Conservation (phyloP, 2,888 invertebrate species). For the Calliopum simillimum region DNA sequence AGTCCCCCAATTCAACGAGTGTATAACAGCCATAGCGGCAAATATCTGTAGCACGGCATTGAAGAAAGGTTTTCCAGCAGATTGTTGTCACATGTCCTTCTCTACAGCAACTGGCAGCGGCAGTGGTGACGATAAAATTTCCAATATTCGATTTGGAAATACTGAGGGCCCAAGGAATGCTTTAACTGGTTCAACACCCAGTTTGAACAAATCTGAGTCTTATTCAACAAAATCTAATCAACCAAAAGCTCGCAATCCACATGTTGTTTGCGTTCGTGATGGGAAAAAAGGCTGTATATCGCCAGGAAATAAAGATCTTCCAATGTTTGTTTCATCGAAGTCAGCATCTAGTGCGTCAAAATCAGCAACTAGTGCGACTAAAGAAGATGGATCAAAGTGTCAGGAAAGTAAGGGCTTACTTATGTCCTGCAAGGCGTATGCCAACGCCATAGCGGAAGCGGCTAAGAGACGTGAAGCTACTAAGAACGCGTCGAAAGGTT, state of each 20-base stretch:
- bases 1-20: constrained; percentile 55
- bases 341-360: background rate
- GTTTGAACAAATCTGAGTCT: too few species aligned
- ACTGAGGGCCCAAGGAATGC: background rate
- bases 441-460: constrained; percentile 43
- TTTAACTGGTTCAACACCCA: background rate
- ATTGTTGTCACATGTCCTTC: constrained; percentile 39
- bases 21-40: constrained; percentile 57
- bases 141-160: background rate
- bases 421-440: constrained; percentile 47
- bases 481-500: background rate
- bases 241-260: constrained; percentile 23
- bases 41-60: constrained; percentile 57
- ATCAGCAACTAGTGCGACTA: background rate
- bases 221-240: background rate
- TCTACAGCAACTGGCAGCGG: constrained; percentile 26
- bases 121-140: constrained; percentile 6
- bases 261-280: constrained; percentile 44
- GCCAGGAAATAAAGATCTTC: constrained; percentile 41
- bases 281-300: constrained; percentile 45
- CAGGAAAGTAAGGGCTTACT: constrained; percentile 13
- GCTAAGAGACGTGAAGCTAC: constrained; percentile 40
- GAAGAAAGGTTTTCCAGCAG: constrained; percentile 49
- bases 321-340: constrained; percentile 25
- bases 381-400: background rate